phyloP scores from a whole-genome alignment of 2,797 vertebrate genomes.

The Heliangelus exortis region DNA sequence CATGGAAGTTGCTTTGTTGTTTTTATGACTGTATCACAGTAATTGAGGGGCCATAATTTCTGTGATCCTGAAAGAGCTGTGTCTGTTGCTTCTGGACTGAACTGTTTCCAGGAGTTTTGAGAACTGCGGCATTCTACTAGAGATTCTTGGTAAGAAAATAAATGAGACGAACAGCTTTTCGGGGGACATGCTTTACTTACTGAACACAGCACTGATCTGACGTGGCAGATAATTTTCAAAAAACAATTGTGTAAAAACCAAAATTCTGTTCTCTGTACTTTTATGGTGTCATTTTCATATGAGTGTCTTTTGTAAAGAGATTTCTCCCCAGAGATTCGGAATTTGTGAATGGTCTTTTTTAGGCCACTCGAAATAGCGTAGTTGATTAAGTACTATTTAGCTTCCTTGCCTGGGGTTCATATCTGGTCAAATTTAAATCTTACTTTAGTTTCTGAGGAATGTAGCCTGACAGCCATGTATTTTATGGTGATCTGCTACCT shows the following conservation, averaged over 20 bases:
- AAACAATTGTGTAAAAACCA: not conserved
- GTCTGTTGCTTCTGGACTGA: not conserved
- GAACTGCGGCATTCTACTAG: not conserved
- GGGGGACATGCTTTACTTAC: not conserved
- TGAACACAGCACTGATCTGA: not conserved
- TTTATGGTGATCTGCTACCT: not conserved
- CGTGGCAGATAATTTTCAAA: not conserved
- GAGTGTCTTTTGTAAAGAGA: not conserved
- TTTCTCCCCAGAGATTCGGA: not conserved
- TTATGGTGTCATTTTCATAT: not conserved
- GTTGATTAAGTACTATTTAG: not conserved
- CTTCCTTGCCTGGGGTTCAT: not conserved
- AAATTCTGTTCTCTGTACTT: not conserved
- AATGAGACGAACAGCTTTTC: not conserved
- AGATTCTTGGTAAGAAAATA: not conserved
- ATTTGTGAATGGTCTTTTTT: conserved; percentile 31
- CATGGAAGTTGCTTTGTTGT: not conserved
- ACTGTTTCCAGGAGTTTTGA: not conserved
- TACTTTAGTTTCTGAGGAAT: not conserved
- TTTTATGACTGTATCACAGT: not conserved
- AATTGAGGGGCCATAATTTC: not conserved
- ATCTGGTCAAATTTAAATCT: not conserved
- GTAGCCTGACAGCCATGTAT: not conserved
- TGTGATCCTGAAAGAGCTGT: not conserved
- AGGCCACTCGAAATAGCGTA: not conserved